Evolutionary conservation across 2,888 invertebrate species (phyloP).

Genomic region (Eristalis intricaria): DNA sequence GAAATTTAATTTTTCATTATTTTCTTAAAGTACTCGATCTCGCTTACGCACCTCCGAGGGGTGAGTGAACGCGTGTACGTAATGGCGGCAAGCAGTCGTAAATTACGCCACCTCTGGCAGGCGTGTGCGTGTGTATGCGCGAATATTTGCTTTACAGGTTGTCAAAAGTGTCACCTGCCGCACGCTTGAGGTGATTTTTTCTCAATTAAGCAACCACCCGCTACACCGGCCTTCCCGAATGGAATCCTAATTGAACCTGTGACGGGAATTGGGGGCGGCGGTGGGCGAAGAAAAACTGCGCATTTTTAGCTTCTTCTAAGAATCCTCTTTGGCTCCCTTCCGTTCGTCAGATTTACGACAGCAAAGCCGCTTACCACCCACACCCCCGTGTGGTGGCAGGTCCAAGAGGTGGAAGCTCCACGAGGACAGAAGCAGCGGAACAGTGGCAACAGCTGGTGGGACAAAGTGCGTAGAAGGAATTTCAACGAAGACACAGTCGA

Average conservation of each 20-base stretch:
- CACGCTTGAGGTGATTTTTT: slow-evolving; percentile 29
- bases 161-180: background rate
- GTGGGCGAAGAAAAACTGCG: background rate
- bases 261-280: background rate
- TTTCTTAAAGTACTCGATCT: background rate
- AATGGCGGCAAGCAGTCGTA: slow-evolving; percentile 24
- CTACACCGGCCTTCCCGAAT: slow-evolving; percentile 5
- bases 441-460: background rate
- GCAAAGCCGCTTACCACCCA: background rate
- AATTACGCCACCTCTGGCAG: slow-evolving; percentile 16
- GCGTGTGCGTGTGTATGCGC: background rate
- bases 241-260: slow-evolving; percentile 32
- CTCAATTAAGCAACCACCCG: slow-evolving; percentile 19
- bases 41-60: background rate
- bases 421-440: too few species aligned
- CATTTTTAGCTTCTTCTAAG: background rate
- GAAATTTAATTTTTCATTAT: background rate
- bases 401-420: too few species aligned
- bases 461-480: slow-evolving; percentile 25
- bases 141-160: background rate
- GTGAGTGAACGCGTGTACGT: slow-evolving; percentile 21
- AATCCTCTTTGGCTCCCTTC: background rate
- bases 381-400: background rate
- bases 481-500: slow-evolving; percentile 21
- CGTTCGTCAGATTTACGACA: slow-evolving; percentile 12